A percentile compares a stretch with the other conserved stretches of the same genome.
phyloP scores from a whole-genome alignment of 2,888 invertebrate genomes.

The Phasia obesa region DNA sequence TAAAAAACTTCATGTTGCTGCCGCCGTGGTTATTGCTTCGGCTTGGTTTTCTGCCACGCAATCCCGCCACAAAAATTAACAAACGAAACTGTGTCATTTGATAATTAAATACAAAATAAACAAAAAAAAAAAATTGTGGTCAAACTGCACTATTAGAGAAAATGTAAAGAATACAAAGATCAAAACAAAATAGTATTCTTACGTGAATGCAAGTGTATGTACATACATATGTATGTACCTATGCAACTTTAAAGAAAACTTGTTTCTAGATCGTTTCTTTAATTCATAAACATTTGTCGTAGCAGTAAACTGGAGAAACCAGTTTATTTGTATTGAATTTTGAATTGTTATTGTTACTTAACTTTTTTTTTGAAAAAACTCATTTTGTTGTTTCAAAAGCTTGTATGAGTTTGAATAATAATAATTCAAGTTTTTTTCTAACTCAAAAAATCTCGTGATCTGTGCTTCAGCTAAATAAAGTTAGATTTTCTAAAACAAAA shows the following conservation, averaged over 20 bases:
- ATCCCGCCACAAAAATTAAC: not conserved
- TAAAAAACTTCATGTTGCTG: too few relatives aligned
- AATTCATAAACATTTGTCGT: slow-evolving; percentile 9
- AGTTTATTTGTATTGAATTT: slow-evolving; percentile 60
- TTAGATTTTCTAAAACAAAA: not conserved
- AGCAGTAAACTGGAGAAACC: slow-evolving; percentile 7
- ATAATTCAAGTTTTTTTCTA: slow-evolving; percentile 23
- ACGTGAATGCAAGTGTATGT: not conserved
- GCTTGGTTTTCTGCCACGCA: not conserved
- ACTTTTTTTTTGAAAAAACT: slow-evolving; percentile 16
- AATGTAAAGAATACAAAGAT: slow-evolving; percentile 47
- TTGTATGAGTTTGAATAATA: slow-evolving; percentile 24
- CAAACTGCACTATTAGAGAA: not conserved
- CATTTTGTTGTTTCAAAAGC: slow-evolving; percentile 12
- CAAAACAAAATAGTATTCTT: slow-evolving; percentile 60
- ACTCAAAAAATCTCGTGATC: slow-evolving; percentile 51
- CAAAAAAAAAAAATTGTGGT: not conserved
- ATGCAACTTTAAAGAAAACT: not conserved
- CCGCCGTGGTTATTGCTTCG: too few relatives aligned
- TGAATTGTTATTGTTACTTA: slow-evolving; percentile 18
- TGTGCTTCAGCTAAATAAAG: slow-evolving; percentile 24
- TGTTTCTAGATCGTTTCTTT: slow-evolving; percentile 1
- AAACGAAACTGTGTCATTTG: slow-evolving; percentile 48
- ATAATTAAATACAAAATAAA: not conserved
- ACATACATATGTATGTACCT: too few relatives aligned